phyloP scores from a whole-genome alignment of 2,113 vertebrate species.

The Dicrurus megarhynchus region DNA sequence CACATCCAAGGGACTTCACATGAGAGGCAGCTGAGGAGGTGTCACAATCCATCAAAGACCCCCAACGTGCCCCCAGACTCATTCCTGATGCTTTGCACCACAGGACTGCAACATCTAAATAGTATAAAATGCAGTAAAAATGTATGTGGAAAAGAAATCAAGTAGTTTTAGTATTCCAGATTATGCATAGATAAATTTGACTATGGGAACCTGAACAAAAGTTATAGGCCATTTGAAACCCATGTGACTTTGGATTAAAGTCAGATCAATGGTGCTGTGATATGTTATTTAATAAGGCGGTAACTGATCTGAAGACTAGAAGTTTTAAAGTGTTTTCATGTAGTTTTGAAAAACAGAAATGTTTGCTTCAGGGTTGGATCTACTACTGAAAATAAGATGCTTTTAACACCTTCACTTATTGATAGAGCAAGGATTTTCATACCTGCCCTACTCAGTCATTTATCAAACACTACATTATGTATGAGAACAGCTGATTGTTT shows the following conservation, averaged over 20 bases:
- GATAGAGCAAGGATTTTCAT: not conserved
- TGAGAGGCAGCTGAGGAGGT: not conserved
- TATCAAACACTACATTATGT: not conserved
- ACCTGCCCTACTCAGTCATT: not conserved
- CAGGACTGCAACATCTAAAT: not conserved
- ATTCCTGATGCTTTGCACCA: not conserved
- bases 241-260: not conserved
- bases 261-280: not conserved
- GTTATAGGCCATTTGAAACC: not conserved
- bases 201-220: not conserved
- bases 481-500: not conserved
- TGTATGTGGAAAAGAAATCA: not conserved
- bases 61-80: not conserved
- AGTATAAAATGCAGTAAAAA: not conserved
- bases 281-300: not conserved
- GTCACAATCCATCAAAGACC: no score
- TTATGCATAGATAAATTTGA: not conserved
- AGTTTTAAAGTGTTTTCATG: not conserved
- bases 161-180: not conserved
- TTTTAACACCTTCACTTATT: not conserved
- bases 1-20: rapidly evolving
- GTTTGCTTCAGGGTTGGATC: not conserved
- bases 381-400: not conserved
- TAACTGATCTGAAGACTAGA: not conserved
- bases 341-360: not conserved